These are phyloP conservation scores for Psittacula echo DNA, from an alignment of 2,797 vertebrate species.

Conservation along the genomic window DNA sequence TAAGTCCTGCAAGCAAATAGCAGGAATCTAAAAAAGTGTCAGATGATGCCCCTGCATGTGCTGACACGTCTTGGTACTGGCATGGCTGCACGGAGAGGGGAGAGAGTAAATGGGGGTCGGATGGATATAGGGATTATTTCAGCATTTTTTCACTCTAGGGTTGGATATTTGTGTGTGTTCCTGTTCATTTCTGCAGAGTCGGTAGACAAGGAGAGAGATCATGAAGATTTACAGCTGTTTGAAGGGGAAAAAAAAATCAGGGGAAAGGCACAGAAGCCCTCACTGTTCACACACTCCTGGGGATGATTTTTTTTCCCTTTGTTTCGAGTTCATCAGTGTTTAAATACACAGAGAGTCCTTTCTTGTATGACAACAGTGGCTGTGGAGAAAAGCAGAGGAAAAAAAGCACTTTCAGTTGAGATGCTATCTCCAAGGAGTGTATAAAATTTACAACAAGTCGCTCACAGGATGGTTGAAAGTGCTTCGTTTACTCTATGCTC, in stretches of 20 bases:
- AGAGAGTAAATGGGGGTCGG: background rate
- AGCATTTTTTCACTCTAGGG: background rate
- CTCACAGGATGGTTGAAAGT: background rate
- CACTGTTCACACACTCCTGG: background rate
- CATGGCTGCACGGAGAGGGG: background rate
- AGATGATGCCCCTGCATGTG: background rate
- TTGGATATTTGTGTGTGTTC: background rate
- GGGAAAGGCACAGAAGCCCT: background rate
- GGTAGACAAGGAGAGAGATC: background rate
- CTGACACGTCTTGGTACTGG: background rate
- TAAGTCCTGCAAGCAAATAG: background rate
- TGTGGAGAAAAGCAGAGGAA: background rate
- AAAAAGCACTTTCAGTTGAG: conserved; percentile 11
- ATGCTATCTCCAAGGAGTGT: background rate
- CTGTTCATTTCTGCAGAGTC: background rate
- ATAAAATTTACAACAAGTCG: background rate
- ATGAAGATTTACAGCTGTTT: background rate
- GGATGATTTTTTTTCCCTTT: background rate
- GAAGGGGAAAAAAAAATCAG: background rate
- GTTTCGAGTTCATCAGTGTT: conserved; percentile 50
- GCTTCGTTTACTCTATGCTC: background rate
- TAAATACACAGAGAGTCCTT: conserved; percentile 21
- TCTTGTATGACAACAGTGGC: background rate
- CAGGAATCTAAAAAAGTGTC: background rate
- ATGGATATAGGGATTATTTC: background rate